A percentile compares a stretch with the other conserved stretches of the same genome.
Evolutionary conservation across 2,888 invertebrate genomes (phyloP).

Genomic region (Bruchidius siliquastri): DNA sequence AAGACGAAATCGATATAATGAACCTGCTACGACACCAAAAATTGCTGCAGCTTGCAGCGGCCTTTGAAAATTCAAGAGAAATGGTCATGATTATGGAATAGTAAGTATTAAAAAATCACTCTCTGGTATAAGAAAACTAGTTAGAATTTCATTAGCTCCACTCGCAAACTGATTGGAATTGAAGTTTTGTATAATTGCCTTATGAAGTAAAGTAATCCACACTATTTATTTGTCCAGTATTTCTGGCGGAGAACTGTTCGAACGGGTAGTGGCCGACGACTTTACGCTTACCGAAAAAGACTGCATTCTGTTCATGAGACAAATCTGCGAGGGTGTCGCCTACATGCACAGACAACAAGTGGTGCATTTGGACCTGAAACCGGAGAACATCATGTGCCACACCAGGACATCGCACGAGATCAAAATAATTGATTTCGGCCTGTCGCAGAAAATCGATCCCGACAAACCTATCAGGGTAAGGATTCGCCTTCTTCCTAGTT

Average conservation of each 20-base stretch:
- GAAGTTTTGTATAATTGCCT: no score
- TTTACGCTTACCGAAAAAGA: constrained; percentile 87
- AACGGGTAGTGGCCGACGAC: constrained; percentile 87
- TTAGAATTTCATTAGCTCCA: no score
- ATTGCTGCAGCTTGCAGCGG: constrained; percentile 76
- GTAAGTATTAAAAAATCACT: constrained; percentile 69
- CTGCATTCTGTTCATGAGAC: constrained; percentile 79
- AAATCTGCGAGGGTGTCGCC: constrained; percentile 85
- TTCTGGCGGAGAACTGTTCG: constrained; percentile 90
- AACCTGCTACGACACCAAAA: constrained; percentile 78
- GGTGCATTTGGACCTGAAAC: constrained; percentile 89
- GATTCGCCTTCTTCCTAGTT: background rate
- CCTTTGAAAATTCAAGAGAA: constrained; percentile 71
- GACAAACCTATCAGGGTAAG: constrained; percentile 52
- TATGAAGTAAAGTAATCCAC: no score
- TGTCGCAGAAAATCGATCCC: constrained; percentile 71
- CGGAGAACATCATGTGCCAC: constrained; percentile 92
- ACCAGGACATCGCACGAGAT: constrained; percentile 79
- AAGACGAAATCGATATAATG: constrained; percentile 84
- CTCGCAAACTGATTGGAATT: no score
- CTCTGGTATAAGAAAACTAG: no score
- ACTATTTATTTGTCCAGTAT: no score
- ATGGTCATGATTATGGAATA: constrained; percentile 87
- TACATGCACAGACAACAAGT: constrained; percentile 83
- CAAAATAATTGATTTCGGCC: constrained; percentile 91